These are phyloP conservation scores for Chamaetylas fuelleborni DNA, from an alignment of 2,113 vertebrate species.

Conservation along the genomic window DNA sequence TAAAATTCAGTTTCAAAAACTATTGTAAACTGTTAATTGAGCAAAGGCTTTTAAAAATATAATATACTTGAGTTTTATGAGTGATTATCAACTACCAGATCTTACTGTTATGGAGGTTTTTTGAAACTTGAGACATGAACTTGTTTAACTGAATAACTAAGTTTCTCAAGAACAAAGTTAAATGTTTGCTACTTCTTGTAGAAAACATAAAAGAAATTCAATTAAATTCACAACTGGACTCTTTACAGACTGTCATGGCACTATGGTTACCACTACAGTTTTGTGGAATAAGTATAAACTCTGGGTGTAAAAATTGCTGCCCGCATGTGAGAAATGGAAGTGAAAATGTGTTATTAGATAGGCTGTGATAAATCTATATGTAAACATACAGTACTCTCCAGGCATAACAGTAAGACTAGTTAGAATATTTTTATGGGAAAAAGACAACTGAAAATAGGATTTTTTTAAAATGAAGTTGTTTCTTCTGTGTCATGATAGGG, in stretches of 20 bases:
- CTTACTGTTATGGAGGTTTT: not conserved
- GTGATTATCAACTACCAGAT: not conserved
- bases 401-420: not conserved
- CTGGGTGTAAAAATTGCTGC: not conserved
- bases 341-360: not conserved
- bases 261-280: not conserved
- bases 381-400: not conserved
- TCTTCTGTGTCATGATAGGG: not conserved
- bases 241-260: not conserved
- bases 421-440: not conserved
- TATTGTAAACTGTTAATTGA: not conserved
- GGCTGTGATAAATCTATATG: not conserved
- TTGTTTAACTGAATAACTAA: not conserved
- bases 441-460: not conserved
- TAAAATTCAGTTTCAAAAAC: not conserved
- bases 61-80: not conserved
- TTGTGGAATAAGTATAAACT: not conserved
- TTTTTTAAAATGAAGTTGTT: not conserved
- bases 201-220: not conserved
- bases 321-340: not conserved
- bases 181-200: not conserved
- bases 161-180: not conserved
- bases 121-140: not conserved
- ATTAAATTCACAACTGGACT: not conserved
- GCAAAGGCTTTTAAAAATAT: not conserved